Evolutionary conservation across 2,113 vertebrate species (phyloP), one percentile per base, ranked within the genome.

Genomic region (Paratilapia polleni): DNA sequence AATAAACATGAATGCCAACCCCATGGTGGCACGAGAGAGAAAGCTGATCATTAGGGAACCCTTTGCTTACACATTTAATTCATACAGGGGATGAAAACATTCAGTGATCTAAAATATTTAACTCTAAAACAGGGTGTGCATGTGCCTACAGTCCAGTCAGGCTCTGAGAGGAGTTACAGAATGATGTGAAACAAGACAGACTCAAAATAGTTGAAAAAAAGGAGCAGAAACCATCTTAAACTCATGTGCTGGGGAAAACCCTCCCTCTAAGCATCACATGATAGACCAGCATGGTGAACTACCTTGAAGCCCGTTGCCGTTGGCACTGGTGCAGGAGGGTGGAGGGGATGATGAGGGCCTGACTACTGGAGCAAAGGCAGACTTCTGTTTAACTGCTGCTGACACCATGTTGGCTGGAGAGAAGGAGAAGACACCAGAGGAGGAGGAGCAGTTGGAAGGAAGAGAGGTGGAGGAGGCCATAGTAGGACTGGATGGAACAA

Each of bases 331-430:
- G 94, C 98, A 99, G 92, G 98, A 98, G 88, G 98, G 98, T 47
- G 98, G 98, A 10, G 98, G 98, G 59, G 98, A 99, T 28, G 97
- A 97, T 66, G 98, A 97, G 36, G 98, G 98, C 94, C 98, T 96
- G 94, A 99, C 98, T 0, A 99, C 98, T 0, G 98, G 98, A 1
- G 98, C 98, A 8, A 99, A 99, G 78, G 98, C 98, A 4, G 98
- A 99, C 96, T 99, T 99, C 96, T 99, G 98, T 89, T 99, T 99
- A 91, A 99, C 98, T 2, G 98, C 98, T 5, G 98, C 98, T 3
- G 98, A 99, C 91, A 99, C 98, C 98, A 99, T 99, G 96, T 99
- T 99, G 95, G 98, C 98, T 93, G 98, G 98, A 91, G 98, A 99
- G 96, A 99, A 99, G 95, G 98, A 99, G 95, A 99, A 99, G 91